These are phyloP conservation scores for Euwallacea similis DNA, from an alignment of 1,140 invertebrate species.

Conservation along the genomic window DNA sequence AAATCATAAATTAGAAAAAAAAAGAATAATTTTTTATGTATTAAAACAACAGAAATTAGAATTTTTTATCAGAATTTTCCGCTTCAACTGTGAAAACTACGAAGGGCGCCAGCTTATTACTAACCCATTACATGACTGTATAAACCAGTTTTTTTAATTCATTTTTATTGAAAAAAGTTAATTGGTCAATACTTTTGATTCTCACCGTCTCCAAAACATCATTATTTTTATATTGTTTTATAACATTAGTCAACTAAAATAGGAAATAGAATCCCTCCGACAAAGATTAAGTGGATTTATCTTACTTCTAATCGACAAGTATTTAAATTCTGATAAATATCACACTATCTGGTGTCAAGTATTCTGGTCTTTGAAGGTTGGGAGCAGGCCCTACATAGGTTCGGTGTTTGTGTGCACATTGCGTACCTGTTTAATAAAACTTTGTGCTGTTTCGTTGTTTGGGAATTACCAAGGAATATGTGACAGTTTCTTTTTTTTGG, in stretches of 20 bases:
- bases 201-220: not conserved
- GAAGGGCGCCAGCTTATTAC: not conserved
- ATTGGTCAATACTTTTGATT: not conserved
- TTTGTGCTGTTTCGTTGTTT: not conserved
- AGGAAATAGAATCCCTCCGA: not conserved
- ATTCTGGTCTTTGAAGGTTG: conserved; percentile 6
- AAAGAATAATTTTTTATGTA: not conserved
- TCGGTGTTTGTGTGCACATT: not conserved
- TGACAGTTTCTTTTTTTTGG: not conserved
- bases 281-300: not conserved
- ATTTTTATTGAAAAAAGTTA: not conserved
- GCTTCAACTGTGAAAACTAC: not conserved
- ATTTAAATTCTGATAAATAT: conserved; percentile 7
- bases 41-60: conserved; percentile 2
- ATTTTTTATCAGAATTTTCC: not conserved
- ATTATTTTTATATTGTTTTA: not conserved
- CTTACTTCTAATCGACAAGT: not conserved
- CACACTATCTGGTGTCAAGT: not conserved
- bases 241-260: not conserved
- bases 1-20: not conserved
- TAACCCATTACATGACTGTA: not conserved
- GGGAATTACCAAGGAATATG: not conserved
- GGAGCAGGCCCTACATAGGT: conserved; percentile 2
- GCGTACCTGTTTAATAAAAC: not conserved
- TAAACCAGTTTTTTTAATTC: not conserved